phyloP scores from a whole-genome alignment of 1,140 invertebrate genomes.

The Pentalonia nigronervosa region DNA sequence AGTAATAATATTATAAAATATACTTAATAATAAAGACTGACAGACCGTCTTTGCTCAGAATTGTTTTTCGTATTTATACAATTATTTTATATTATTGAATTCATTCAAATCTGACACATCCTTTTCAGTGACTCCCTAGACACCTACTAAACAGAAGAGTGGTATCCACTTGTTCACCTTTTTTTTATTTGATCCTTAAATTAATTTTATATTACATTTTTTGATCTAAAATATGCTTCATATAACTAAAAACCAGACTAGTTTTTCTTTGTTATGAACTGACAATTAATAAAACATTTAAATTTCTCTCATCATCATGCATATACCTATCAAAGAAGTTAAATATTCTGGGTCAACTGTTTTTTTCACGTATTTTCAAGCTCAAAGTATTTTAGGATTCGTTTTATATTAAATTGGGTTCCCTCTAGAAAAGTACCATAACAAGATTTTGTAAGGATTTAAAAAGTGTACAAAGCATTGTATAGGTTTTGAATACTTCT shows the following conservation, averaged over 20 bases:
- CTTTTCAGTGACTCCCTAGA: too few relatives aligned
- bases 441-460: conserved; percentile 20
- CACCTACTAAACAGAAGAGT: too few relatives aligned
- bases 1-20: too few relatives aligned
- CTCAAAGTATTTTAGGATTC: conserved; percentile 30
- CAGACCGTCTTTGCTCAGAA: too few relatives aligned
- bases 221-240: background rate
- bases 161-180: background rate
- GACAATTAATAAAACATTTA: conserved; percentile 26
- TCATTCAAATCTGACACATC: too few relatives aligned
- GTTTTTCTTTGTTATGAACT: background rate
- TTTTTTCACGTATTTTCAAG: background rate
- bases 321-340: background rate
- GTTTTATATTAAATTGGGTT: conserved; percentile 37
- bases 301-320: background rate
- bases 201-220: background rate
- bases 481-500: background rate
- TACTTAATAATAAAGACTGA: too few relatives aligned
- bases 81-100: too few relatives aligned
- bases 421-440: background rate
- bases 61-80: too few relatives aligned
- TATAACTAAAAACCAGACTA: background rate
- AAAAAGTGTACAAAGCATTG: background rate
- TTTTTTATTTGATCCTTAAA: background rate
- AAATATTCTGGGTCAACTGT: conserved; percentile 36